A percentile compares a stretch with the other conserved stretches of the same genome.
Conservation (phyloP, 2,113 vertebrate genomes). For the Periophthalmodon schlosseri region DNA sequence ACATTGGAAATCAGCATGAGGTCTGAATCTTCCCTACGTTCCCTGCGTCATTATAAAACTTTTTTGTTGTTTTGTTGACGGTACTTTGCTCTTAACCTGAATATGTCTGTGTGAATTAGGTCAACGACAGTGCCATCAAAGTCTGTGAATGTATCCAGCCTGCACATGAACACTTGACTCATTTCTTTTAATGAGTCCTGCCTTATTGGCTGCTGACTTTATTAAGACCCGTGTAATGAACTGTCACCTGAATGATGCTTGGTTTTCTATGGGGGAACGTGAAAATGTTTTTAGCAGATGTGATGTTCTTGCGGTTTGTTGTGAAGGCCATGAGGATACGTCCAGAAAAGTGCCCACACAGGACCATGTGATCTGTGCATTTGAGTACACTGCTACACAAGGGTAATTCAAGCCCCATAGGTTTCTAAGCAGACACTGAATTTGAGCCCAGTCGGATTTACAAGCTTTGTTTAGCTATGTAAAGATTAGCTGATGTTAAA, state of each 20-base stretch:
- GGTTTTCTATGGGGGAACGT: slow-evolving; percentile 7
- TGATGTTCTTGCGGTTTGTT: slow-evolving; percentile 27
- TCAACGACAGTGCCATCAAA: background rate
- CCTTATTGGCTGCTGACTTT: background rate
- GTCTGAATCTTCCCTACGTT: background rate
- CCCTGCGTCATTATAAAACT: background rate
- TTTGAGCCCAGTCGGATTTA: slow-evolving; percentile 21
- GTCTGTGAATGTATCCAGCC: background rate
- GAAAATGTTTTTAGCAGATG: slow-evolving; percentile 39
- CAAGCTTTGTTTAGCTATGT: slow-evolving; percentile 37
- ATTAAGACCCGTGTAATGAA: background rate
- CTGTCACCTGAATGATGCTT: background rate
- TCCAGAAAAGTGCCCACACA: slow-evolving; percentile 36
- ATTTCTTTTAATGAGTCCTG: background rate
- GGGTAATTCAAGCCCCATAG: slow-evolving; percentile 56
- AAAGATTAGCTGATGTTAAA: background rate
- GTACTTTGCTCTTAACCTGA: background rate
- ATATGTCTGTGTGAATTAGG: background rate
- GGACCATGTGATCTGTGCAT: slow-evolving; percentile 47
- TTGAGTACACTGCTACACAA: slow-evolving; percentile 43
- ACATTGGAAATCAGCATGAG: background rate
- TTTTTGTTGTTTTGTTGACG: background rate
- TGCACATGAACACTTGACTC: background rate
- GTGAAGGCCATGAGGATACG: slow-evolving; percentile 16
- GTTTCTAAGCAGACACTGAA: background rate